These are phyloP conservation scores for Chrysaora quinquecirrha DNA, from an alignment of 30 jellyfish, hydroid and myxozoan genomes.

Conservation along the genomic window DNA sequence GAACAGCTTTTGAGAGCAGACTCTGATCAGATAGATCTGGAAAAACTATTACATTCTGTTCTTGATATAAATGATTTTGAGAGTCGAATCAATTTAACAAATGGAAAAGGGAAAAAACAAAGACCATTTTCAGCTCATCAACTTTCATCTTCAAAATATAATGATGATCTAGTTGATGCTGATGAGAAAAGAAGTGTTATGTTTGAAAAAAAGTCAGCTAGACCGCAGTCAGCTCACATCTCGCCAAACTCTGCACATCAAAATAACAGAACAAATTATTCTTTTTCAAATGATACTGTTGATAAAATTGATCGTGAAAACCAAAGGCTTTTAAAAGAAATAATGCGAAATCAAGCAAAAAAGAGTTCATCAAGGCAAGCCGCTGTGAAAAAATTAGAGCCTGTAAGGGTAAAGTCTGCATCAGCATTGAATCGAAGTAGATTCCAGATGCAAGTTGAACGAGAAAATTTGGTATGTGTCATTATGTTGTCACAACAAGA, in stretches of 20 bases:
- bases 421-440: conserved; percentile 79
- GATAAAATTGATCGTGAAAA: conserved; percentile 87
- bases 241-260: no score
- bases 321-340: conserved; percentile 78
- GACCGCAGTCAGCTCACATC: conserved; percentile 70
- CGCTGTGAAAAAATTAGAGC: conserved; percentile 38
- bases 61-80: conserved; percentile 60
- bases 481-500: no score
- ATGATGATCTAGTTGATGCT: background rate
- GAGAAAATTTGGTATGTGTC: conserved; percentile 77
- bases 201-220: conserved; percentile 8
- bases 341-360: conserved; percentile 50
- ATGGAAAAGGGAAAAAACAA: conserved; percentile 19
- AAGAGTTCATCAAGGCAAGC: conserved; percentile 31
- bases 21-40: conserved; percentile 81
- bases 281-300: conserved; percentile 84
- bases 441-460: conserved; percentile 82
- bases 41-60: conserved; percentile 72
- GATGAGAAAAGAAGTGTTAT: conserved; percentile 33
- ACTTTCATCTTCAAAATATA: background rate
- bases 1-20: conserved; percentile 74
- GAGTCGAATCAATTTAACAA: background rate
- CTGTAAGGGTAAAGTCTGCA: conserved; percentile 78
- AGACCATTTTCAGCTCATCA: conserved; percentile 68
- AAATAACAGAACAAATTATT: conserved; percentile 62